Base-by-base conservation (phyloP, 1,140 invertebrate species). In the Penaeus japonicus region DNA sequence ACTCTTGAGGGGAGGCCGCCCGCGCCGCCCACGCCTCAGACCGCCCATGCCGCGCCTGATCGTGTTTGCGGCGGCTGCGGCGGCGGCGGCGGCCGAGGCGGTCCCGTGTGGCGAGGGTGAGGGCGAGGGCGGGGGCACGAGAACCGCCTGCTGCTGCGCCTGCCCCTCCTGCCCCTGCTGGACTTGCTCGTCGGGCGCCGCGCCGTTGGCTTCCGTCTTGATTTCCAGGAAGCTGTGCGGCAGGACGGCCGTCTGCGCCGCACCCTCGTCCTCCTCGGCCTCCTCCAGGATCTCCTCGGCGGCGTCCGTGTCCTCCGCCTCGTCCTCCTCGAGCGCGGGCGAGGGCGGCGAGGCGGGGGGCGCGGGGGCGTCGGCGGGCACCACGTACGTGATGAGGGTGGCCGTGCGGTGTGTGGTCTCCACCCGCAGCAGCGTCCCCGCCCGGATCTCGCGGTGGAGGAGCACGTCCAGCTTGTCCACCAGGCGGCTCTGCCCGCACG, bases 341-440 rank as follows among this genome's bases (percentile, higher is more conserved):
- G 87, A 84, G 24, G 87, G 81, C 2, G 87, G 87, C 27, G 87
- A 85, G 27, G 82, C 73, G 24, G 87, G 83, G 22, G 87, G 77
- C n/a, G 73, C 82, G 22, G 81, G 87, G 73, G 81, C 87, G 39
- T 89, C 82, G 2, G 81, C 83, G n/a, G 87, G 87, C 18, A 89
- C 87, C 35, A 85, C 81, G 65, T 89, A 84, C 35, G 83, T 89
- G 27, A 89, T 89, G 59, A 85, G 81, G 22, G 87, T 84, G n/a
- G 87, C 83, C 22, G 87, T 89, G 35, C 87, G 81, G 75, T 89
- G 87, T 18, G 87, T 89, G 15, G 87, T 89, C 80, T 89, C 87
- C 39, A 89, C 87, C 39, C 87, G 87, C 47, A 85, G 47, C 54
- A 89, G 87, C 53, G 87, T 89, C 12, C 89, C 89, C 32, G 85